Evolutionary conservation across 2,888 invertebrate genomes (phyloP), one percentile per base, ranked within the genome.

Genomic region (Pterostichus madidus): DNA sequence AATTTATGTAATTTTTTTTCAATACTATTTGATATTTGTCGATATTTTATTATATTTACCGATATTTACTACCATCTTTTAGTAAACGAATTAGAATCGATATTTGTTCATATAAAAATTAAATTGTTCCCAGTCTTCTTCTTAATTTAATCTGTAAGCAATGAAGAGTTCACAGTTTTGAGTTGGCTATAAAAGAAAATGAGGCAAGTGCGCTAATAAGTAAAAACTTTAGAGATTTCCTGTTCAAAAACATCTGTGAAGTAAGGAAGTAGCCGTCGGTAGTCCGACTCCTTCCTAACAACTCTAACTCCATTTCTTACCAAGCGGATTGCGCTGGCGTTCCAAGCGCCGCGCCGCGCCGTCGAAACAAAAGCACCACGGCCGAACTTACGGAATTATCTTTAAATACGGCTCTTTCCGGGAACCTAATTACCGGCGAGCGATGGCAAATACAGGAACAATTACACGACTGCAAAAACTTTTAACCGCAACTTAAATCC

Each of bases 241-340:
- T 44, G 44, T 71, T 56, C 17, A 17, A 71, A 71, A 71, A 44
- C 68, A 71, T 46, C 68, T 71, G 39, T 11, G 35, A 49, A 64
- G 35, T n/a, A 64, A 15, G 1, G 35, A 49, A 64, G 64, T n/a
- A 64, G 35, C 35, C 32, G 64, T 49, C 49, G 49, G 49, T 49
- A 64, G n/a, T 64, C 35, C 35, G 64, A 32, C 64, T 64, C n/a
- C 49, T 39, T 64, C n/a, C 49, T 39, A 39, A 39, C 49, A 64
- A 64, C 13, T 44, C 24, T 44, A 44, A 71, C 68, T 71, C 44
- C 68, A 71, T 71, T 71, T 71, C 68, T 71, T 71, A 71, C 44
- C 68, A 71, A 71, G 46, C 56, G 56, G 39, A 71, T 44, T 44
- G 44, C 39, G 46, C 56, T 13, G 39, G 39, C 39, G 39, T 44